Evolutionary conservation across 2,888 invertebrate species (phyloP).

Genomic region (Sesamia inferens): DNA sequence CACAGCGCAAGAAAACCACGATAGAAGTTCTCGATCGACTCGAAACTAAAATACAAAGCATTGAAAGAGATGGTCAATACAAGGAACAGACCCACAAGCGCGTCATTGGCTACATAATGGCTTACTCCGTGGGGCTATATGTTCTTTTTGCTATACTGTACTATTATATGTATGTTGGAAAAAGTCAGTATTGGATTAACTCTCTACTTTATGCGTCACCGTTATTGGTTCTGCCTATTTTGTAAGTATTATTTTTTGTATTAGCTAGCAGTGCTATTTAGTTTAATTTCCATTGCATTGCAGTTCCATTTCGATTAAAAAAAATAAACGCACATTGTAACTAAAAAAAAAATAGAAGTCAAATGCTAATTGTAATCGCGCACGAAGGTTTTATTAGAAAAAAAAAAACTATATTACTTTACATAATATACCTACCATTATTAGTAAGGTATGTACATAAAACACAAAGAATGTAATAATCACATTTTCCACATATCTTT

Average conservation of each 20-base stretch:
- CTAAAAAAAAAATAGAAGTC: too few relatives aligned
- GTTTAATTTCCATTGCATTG: too few relatives aligned
- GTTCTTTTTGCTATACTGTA: slow-evolving; percentile 93
- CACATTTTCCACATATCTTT: too few relatives aligned
- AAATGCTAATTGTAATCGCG: too few relatives aligned
- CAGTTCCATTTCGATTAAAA: too few relatives aligned
- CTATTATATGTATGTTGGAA: slow-evolving; percentile 95
- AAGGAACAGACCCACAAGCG: slow-evolving; percentile 95
- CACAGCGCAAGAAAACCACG: slow-evolving; percentile 87
- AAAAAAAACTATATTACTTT: too few relatives aligned
- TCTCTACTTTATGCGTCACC: slow-evolving; percentile 94
- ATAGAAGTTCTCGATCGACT: slow-evolving; percentile 91
- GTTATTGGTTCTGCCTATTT: slow-evolving; percentile 94
- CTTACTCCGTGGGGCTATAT: slow-evolving; percentile 92
- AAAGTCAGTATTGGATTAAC: slow-evolving; percentile 92
- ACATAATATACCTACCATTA: too few relatives aligned
- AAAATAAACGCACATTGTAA: too few relatives aligned
- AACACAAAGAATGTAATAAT: too few relatives aligned
- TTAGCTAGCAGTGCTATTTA: too few relatives aligned
- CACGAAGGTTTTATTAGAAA: too few relatives aligned
- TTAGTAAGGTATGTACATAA: too few relatives aligned
- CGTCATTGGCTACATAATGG: slow-evolving; percentile 94
- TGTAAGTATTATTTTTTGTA: slow-evolving; percentile 91
- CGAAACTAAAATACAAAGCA: slow-evolving; percentile 94
- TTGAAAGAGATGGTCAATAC: slow-evolving; percentile 94